Evolutionary conservation across 2,113 vertebrate genomes (phyloP), one percentile per base, ranked within the genome.

Genomic region (Petromus typicus): DNA sequence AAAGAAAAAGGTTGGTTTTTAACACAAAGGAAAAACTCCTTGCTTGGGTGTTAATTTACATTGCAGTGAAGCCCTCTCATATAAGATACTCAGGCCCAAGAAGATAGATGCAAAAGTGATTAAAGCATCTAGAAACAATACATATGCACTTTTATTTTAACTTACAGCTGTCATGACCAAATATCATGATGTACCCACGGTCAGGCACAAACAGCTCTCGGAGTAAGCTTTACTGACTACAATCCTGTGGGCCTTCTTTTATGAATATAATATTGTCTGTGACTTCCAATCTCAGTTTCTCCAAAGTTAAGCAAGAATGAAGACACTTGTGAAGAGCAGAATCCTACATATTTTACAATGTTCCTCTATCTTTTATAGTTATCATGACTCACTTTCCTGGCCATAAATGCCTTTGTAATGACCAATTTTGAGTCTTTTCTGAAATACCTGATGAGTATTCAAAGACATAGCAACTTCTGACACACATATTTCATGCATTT

Each of bases 371-470:
- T 84, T 93, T 79, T 43, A 40, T 6, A 51, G 78, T 34, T 32
- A 57, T 90, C 73, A 64, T 40, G n/a, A 84, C 34, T 57, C 40
- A 91, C 75, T 64, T 43, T 66, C 4, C 12, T 92, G 83, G 63
- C 86, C 64, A 80, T 22, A 66, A 92, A 76, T 83, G 13, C 57
- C 91, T 88, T 83, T 51, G 67, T 63, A 45, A 80, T 85, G 37
- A 90, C 30, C 5, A 79, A 83, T 83, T 94, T 73, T 93, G 54
- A 85, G 69, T 75, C 61, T 86, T 82, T 88, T 84, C 89, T 78
- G 95, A 95, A 78, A 78, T 7, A 78, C 13, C 89, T 78, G 43
- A 37, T 89, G 48, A 83, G 83, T 64, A 80, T 95, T 86, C 89
- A 95, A 90, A 95, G 48, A 48, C 91, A 4, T 66, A 91, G 4